phyloP scores from a whole-genome alignment of 2,888 invertebrate species.

The Aproaerema taeniolella region DNA sequence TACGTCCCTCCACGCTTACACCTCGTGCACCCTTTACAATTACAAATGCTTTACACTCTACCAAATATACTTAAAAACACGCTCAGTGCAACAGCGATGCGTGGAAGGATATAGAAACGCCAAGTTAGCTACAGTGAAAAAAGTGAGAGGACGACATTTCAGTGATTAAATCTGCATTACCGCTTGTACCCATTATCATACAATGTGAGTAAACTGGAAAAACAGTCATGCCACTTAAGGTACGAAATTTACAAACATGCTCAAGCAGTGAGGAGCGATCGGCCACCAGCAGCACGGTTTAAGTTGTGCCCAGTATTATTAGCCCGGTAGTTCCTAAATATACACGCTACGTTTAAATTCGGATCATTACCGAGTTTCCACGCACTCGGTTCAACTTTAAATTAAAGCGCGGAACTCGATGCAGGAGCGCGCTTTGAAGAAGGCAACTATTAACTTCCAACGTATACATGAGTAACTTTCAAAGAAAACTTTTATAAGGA shows the following conservation, averaged over 20 bases:
- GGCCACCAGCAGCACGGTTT: constrained; percentile 54
- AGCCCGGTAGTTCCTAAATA: constrained; percentile 9
- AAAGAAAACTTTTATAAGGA: constrained; percentile 33
- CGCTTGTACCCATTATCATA: constrained; percentile 62
- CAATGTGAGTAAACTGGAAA: constrained; percentile 59
- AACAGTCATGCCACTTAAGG: constrained; percentile 66
- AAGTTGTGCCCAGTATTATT: constrained; percentile 54
- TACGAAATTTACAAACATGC: constrained; percentile 69
- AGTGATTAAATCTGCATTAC: constrained; percentile 62
- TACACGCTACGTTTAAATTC: too few species aligned
- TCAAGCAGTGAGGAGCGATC: constrained; percentile 68
- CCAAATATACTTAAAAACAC: not conserved
- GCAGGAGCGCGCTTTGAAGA: constrained; percentile 32
- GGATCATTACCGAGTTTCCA: too few species aligned
- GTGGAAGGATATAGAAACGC: constrained; percentile 53
- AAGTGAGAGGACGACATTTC: constrained; percentile 47
- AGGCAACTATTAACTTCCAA: constrained; percentile 45
- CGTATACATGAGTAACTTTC: constrained; percentile 41
- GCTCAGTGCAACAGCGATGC: constrained; percentile 5
- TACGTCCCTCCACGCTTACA: constrained; percentile 43
- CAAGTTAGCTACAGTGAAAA: constrained; percentile 61
- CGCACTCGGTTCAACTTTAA: constrained; percentile 44
- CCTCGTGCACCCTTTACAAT: constrained; percentile 22
- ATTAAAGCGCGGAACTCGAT: constrained; percentile 40
- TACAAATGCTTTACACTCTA: constrained; percentile 10